Evolutionary conservation across 2,797 vertebrate species (phyloP), one percentile per base, ranked within the genome.

Genomic region (Chelonia mydas): DNA sequence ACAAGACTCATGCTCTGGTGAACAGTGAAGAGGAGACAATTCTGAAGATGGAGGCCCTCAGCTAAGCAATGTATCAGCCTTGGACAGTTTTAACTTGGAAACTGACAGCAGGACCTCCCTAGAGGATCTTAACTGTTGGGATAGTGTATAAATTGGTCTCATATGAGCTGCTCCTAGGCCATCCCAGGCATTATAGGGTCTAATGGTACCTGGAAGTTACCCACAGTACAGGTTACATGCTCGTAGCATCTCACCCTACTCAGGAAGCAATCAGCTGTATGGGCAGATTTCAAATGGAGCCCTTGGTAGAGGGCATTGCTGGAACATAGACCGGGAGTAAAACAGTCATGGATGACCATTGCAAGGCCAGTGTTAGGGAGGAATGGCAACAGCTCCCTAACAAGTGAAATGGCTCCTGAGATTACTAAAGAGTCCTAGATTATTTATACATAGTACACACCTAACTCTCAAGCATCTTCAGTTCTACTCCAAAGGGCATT

Each of bases 401-500:
- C 0, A 0, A 80, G 6, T 53, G 72, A 68, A 50, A 47, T 1
- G 77, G 13, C n/a, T 54, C 21, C 87, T 3, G n/a, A 54, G 31
- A 16, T 89, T 3, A 72, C 51, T 5, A 72, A 61, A 49, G 53
- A 57, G 72, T 88, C 72, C 92, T 96, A 76, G 65, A 3, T 68
- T 88, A 90, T 81, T 90, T 79, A 84, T 1, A 2, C 50, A 19
- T 59, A n/a, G 17, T 21, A n/a, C n/a, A 37, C n/a, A 68, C 15
- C 65, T 54, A 65, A 28, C 19, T 54, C 51, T 81, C 45, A 74
- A 1, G 0, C 49, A n/a, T 49, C 90, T 78, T 72, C 91, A 86
- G 17, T 21, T 55, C 79, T 84, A 49, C 54, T 92, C 55, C 45
- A 81, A 47, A 87, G 80, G 53, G 31, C 84, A 31, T 25, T 47